These are phyloP conservation scores for Clarias gariepinus DNA, from an alignment of 2,113 vertebrate species.

Conservation along the genomic window DNA sequence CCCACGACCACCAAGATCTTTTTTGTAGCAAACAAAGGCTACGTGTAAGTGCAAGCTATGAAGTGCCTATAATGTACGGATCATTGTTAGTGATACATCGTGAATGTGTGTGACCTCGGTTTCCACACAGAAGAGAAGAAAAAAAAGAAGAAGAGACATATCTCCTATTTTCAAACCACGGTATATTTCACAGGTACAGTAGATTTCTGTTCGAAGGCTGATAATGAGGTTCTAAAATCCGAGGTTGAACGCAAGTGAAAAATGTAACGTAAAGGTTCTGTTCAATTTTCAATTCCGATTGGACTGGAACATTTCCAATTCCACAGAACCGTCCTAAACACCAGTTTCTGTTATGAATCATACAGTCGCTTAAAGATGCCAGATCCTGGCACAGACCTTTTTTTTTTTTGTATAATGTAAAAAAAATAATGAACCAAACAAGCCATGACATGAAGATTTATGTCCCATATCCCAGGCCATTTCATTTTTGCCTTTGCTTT, in stretches of 20 bases:
- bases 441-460: conserved; percentile 55
- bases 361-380: conserved; percentile 7
- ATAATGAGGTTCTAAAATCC: not conserved
- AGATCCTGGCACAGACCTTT: conserved; percentile 24
- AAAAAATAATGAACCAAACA: conserved; percentile 46
- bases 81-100: not conserved
- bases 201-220: no score
- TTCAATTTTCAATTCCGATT: no score
- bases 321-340: not conserved
- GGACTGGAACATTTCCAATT: not conserved
- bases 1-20: no score
- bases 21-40: not conserved
- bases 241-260: not conserved
- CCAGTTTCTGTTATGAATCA: conserved; percentile 2
- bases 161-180: not conserved
- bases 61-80: not conserved
- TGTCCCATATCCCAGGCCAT: conserved; percentile 41
- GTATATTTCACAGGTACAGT: not conserved
- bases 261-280: not conserved
- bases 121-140: not conserved
- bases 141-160: not conserved
- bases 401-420: conserved; percentile 17
- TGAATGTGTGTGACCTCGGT: not conserved
- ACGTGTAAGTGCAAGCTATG: not conserved
- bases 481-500: conserved; percentile 47